Evolutionary conservation across 1,140 invertebrate species (phyloP).

Genomic region (Amphibalanus amphitrite): DNA sequence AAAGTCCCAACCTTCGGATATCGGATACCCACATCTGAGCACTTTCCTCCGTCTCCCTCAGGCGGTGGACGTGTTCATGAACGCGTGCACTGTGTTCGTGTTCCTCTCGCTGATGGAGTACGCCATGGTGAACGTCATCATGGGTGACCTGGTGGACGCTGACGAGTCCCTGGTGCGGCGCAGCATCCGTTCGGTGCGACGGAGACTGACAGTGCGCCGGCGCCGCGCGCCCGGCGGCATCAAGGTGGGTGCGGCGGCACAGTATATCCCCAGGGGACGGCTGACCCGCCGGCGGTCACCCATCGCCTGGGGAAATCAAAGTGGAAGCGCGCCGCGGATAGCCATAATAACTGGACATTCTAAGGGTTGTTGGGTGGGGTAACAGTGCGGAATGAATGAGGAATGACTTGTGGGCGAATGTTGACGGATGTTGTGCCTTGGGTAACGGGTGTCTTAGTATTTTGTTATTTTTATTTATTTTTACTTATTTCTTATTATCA

Average conservation of each 20-base stretch:
- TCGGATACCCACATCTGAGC: no score
- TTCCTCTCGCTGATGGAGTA: conserved; percentile 90
- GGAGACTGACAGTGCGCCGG: not conserved
- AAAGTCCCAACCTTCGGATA: no score
- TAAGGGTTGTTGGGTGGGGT: no score
- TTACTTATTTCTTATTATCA: no score
- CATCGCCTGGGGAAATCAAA: not conserved
- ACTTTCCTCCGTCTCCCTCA: conserved; percentile 7
- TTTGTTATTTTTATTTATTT: no score
- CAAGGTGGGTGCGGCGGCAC: not conserved
- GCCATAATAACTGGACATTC: no score
- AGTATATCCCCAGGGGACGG: no score
- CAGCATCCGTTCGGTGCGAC: not conserved
- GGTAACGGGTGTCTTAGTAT: no score
- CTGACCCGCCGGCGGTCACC: not conserved
- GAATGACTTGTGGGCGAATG: no score
- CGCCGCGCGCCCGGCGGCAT: not conserved
- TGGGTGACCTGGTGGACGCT: conserved; percentile 38
- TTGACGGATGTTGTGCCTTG: no score
- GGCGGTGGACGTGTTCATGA: conserved; percentile 80
- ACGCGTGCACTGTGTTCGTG: conserved; percentile 76
- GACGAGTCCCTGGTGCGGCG: conserved; percentile 5
- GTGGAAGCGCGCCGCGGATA: no score
- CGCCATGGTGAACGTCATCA: conserved; percentile 72
- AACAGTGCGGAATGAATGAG: no score